phyloP scores from a whole-genome alignment of 2,797 vertebrate species.

The Schizopygopsis pylzovi region DNA sequence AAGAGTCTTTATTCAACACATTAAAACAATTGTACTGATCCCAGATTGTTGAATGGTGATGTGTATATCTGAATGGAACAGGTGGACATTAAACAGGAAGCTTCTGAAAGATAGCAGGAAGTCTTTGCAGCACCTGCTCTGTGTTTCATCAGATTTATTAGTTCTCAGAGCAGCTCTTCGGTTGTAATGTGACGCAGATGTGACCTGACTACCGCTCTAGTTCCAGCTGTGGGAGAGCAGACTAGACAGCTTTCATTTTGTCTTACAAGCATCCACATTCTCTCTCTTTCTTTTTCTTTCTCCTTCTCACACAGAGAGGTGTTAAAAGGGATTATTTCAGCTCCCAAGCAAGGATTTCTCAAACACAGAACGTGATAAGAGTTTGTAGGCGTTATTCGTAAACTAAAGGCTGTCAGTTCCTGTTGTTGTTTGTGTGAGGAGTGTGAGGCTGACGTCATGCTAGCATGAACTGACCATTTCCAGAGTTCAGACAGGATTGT shows the following conservation, averaged over 20 bases:
- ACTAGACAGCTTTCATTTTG: slow-evolving; percentile 27
- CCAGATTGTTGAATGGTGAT: background rate
- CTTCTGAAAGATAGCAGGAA: background rate
- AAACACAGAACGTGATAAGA: slow-evolving; percentile 25
- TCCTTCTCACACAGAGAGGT: background rate
- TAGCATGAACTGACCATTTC: slow-evolving; percentile 7
- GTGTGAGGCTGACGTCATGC: background rate
- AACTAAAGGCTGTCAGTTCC: background rate
- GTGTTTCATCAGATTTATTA: background rate
- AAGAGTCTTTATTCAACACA: background rate
- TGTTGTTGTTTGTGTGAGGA: slow-evolving; percentile 7
- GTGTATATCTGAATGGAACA: background rate
- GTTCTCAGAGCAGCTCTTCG: slow-evolving; percentile 7
- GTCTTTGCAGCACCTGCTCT: background rate
- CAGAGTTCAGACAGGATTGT: background rate
- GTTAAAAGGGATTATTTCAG: slow-evolving; percentile 10
- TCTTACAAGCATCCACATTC: slow-evolving; percentile 22
- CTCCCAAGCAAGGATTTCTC: slow-evolving; percentile 12
- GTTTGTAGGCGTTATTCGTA: slow-evolving; percentile 19
- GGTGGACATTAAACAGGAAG: background rate
- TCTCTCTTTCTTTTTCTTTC: background rate
- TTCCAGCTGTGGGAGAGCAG: slow-evolving; percentile 10
- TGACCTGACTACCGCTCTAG: slow-evolving; percentile 10
- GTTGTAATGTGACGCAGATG: slow-evolving; percentile 22
- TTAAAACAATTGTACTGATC: background rate